Evolutionary conservation across 2,888 invertebrate genomes (phyloP), one percentile per base, ranked within the genome.

Genomic region (Suillia variegata): DNA sequence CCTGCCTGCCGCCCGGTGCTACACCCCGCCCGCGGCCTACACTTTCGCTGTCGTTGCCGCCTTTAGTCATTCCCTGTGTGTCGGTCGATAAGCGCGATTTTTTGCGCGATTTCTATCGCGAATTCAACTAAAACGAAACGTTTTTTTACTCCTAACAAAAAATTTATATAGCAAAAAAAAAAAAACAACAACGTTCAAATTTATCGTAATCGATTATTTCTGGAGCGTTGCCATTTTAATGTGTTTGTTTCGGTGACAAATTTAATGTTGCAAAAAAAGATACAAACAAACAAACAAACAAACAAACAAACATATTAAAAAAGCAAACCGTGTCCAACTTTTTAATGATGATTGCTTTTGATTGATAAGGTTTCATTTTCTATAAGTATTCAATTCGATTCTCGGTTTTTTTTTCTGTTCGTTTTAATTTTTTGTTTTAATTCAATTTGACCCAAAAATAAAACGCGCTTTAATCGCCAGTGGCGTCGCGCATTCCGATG

Each of bases 401-500:
- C 38, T n/a, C n/a, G 6, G 6, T 38, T 10, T 26, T 38, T 38
- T 10, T 38, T 61, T 65, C n/a, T n/a, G n/a, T n/a, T n/a, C n/a
- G n/a, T n/a, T n/a, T n/a, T n/a, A n/a, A n/a, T n/a, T n/a, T n/a
- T n/a, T n/a, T n/a, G n/a, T n/a, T n/a, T n/a, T n/a, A n/a, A n/a
- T n/a, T 68, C 49, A 59, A 61, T 64, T 70, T 70, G 57, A 68
- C 58, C 58, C 63, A 64, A 61, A 67, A 69, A 69, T n/a, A n/a
- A n/a, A n/a, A n/a, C n/a, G 67, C 31, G 65, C 62, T 67, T 63
- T 70, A 70, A 73, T 73, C 74, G 69, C 63, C 63, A 63, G 62
- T 66, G 70, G 66, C 66, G 62, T n/a, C n/a, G n/a, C n/a, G 64
- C 66, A 58, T 62, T 61, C 62, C 62, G 78, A 77, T 77, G 78